Percentiles rank a stretch among this genome's conserved stretches.
Conservation (phyloP, 2,797 vertebrate genomes). For the Myotis myotis region DNA sequence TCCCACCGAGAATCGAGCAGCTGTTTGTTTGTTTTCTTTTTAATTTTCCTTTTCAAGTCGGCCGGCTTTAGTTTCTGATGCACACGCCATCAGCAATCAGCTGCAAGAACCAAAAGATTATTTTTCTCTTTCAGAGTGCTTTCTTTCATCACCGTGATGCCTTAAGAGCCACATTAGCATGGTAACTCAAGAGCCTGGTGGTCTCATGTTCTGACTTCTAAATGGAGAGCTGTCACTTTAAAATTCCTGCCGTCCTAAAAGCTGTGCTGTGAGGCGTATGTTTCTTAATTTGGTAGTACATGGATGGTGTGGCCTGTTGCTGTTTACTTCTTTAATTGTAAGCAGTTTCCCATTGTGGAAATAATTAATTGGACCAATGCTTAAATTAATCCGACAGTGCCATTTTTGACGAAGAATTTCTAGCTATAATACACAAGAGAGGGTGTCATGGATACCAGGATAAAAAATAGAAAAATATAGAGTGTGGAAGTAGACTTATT, state of each 20-base stretch:
- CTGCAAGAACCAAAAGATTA: constrained; percentile 75
- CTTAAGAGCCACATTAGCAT: constrained; percentile 71
- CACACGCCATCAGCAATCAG: constrained; percentile 70
- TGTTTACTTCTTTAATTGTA: constrained; percentile 64
- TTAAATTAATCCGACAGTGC: constrained; percentile 55
- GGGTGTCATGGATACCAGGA: not conserved
- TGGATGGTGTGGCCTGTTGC: constrained; percentile 63
- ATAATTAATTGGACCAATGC: constrained; percentile 69
- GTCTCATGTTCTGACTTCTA: constrained; percentile 61
- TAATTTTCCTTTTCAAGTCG: constrained; percentile 73
- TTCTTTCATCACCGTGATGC: constrained; percentile 71
- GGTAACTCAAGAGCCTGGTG: constrained; percentile 54
- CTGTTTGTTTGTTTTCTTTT: constrained; percentile 61
- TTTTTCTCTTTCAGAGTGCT: constrained; percentile 72
- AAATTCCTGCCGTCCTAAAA: constrained; percentile 50
- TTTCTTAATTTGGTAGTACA: constrained; percentile 64
- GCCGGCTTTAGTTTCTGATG: constrained; percentile 66
- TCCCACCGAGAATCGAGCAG: constrained; percentile 65
- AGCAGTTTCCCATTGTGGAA: constrained; percentile 62
- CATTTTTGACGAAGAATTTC: constrained; percentile 38
- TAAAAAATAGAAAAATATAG: not conserved
- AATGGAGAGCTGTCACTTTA: constrained; percentile 57
- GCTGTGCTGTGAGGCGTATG: constrained; percentile 44
- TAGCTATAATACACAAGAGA: not conserved
- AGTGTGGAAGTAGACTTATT: not conserved